These are phyloP conservation scores for Paracentrotus lividus DNA, from an alignment of 53 echinoderm and acorn worm genomes.

Conservation along the genomic window DNA sequence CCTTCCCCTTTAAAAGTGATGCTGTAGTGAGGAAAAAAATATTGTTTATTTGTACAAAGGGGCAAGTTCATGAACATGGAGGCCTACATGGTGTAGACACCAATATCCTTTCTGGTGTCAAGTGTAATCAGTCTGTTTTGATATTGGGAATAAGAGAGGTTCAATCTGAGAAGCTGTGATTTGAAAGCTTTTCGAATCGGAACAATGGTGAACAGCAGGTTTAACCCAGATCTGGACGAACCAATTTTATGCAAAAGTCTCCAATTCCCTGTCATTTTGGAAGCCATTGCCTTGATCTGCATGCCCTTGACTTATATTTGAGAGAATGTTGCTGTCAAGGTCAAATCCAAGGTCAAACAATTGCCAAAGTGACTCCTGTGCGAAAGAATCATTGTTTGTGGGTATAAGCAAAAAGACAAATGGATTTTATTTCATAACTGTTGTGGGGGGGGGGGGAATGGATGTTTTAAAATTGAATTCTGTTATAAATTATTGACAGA, in stretches of 20 bases:
- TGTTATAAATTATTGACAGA: background rate
- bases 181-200: background rate
- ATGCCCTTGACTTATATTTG: conserved; percentile 30
- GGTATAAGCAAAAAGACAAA: conserved; percentile 23
- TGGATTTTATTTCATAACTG: background rate
- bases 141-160: background rate
- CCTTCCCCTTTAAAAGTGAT: too few relatives aligned
- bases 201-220: conserved; percentile 30
- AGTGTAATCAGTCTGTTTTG: background rate
- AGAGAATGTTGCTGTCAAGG: conserved; percentile 3
- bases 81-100: too few relatives aligned
- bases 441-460: background rate
- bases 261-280: conserved; percentile 24
- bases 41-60: too few relatives aligned
- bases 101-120: background rate
- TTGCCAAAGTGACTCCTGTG: conserved; percentile 19
- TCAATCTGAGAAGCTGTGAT: background rate
- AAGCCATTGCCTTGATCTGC: conserved; percentile 15
- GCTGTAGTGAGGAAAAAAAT: too few relatives aligned
- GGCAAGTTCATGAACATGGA: too few relatives aligned
- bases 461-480: background rate
- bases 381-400: background rate
- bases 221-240: conserved; percentile 13
- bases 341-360: background rate
- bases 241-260: background rate